A percentile compares a stretch with the other conserved stretches of the same genome.
These are phyloP conservation scores for Megaleporinus macrocephalus DNA, from an alignment of 2,113 vertebrate genomes.

Conservation along the genomic window DNA sequence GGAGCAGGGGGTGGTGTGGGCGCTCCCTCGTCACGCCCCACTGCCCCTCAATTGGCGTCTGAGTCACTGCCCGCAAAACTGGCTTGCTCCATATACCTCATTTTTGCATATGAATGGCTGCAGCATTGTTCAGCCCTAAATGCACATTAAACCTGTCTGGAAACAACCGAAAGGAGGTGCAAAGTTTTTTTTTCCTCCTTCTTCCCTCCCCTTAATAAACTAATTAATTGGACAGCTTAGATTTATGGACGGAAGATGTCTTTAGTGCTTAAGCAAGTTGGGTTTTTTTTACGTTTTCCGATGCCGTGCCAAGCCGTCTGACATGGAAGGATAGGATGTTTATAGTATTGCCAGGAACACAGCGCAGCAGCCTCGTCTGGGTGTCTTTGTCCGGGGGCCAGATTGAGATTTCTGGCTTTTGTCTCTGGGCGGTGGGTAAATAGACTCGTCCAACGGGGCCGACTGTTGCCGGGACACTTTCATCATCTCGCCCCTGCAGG, in stretches of 20 bases:
- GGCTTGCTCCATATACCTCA: conserved; percentile 72
- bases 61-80: conserved; percentile 66
- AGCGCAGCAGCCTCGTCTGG: conserved; percentile 23
- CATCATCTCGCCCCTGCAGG: conserved; percentile 39
- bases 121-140: conserved; percentile 69
- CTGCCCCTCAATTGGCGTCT: conserved; percentile 73
- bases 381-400: conserved; percentile 44
- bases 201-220: conserved; percentile 69
- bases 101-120: conserved; percentile 76
- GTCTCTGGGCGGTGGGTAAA: conserved; percentile 47
- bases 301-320: conserved; percentile 25
- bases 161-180: conserved; percentile 59
- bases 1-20: conserved; percentile 47
- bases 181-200: conserved; percentile 49
- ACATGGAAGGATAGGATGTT: conserved; percentile 49
- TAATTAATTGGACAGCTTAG: conserved; percentile 73
- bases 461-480: conserved; percentile 47
- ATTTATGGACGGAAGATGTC: conserved; percentile 49
- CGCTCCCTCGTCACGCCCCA: conserved; percentile 68
- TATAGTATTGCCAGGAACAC: conserved; percentile 55
- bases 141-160: conserved; percentile 81
- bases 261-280: conserved; percentile 22
- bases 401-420: conserved; percentile 52
- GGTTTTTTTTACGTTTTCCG: conserved; percentile 43
- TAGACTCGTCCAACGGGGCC: conserved; percentile 43